Base-by-base conservation (phyloP, 1,140 invertebrate species). In the Drosophila baimaii region DNA sequence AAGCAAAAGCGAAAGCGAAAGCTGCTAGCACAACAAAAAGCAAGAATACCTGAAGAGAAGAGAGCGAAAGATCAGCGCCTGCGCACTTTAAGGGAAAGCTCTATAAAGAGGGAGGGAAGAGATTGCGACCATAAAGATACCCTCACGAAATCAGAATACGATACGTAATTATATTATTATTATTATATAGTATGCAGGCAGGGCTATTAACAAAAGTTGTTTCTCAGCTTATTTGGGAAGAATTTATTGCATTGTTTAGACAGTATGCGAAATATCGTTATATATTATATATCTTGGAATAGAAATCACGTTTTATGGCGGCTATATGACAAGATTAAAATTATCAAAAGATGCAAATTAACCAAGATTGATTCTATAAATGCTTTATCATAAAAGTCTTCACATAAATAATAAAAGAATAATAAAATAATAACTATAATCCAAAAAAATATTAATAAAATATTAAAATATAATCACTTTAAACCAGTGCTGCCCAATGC, bases 21-120 rank as follows among this genome's bases (percentile, higher is more conserved):
- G 62, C 39, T 55, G 57, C 8, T 55, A 77, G 75, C 75, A 77
- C 62, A 77, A 77, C 75, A 77, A 77, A 77, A 49, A 29, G 33
- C 23, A 23, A 58, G 23, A 66, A 66, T 21, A 21, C 6, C 5
- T 1, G n/a, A 35, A 62, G 29, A 27, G 27, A 49, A 27, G 8
- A 63, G 44, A 23, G 35, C 21, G 23, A 17, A 23, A 44, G 29
- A 41, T 49, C 12, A 35, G 54, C 73, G 72, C 27, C 54, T 69
- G 73, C 74, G 74, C 74, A 1, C 1, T 58, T 10, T 0, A 0
- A 10, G 1, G 1, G 21, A 41, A 58, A 47, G 27, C 61, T 64
- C 17, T 27, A 13, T n/a, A 13, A 44, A 44, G 41, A 9, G n/a
- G 5, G 33, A 44, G 21, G 9, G 1, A 39, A 9, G 23, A 13